These are phyloP conservation scores for Dryadula phaetusa DNA, from an alignment of 2,888 invertebrate species.

Conservation along the genomic window DNA sequence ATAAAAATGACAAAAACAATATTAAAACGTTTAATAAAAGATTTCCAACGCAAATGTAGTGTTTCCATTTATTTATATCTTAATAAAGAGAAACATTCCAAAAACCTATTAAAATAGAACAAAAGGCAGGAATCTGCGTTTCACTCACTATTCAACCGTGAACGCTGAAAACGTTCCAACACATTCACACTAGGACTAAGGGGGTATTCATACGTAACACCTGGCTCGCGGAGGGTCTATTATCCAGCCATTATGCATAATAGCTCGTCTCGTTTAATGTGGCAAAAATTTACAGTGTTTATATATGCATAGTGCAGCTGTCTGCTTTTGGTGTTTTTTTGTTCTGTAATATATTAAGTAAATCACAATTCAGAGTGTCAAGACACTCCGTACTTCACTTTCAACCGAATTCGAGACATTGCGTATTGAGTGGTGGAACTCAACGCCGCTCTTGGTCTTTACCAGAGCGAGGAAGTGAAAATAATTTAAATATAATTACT, in stretches of 20 bases:
- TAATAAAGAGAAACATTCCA: conserved; percentile 5
- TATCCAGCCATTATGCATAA: conserved; percentile 55
- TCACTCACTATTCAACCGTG: conserved; percentile 38
- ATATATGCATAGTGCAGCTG: conserved; percentile 2
- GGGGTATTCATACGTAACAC: conserved; percentile 56
- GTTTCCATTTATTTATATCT: neutral
- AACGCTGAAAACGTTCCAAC: conserved; percentile 44
- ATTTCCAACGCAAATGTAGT: neutral
- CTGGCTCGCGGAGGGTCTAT: conserved; percentile 56
- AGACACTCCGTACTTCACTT: too few relatives aligned
- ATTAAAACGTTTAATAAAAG: neutral
- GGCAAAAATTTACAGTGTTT: conserved; percentile 52
- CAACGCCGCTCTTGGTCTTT: too few relatives aligned
- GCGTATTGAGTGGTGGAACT: too few relatives aligned
- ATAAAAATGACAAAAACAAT: neutral
- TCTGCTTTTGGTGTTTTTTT: conserved; percentile 14
- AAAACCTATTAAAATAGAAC: conserved; percentile 24
- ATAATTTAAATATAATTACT: too few relatives aligned
- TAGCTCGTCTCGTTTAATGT: conserved; percentile 58
- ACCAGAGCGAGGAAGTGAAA: too few relatives aligned
- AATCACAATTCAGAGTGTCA: too few relatives aligned
- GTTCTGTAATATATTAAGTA: too few relatives aligned
- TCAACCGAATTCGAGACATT: too few relatives aligned
- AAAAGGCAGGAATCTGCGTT: conserved; percentile 22
- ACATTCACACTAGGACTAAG: conserved; percentile 51